Base-by-base conservation (phyloP, 2,113 vertebrate genomes). In the Synodontis membranacea region DNA sequence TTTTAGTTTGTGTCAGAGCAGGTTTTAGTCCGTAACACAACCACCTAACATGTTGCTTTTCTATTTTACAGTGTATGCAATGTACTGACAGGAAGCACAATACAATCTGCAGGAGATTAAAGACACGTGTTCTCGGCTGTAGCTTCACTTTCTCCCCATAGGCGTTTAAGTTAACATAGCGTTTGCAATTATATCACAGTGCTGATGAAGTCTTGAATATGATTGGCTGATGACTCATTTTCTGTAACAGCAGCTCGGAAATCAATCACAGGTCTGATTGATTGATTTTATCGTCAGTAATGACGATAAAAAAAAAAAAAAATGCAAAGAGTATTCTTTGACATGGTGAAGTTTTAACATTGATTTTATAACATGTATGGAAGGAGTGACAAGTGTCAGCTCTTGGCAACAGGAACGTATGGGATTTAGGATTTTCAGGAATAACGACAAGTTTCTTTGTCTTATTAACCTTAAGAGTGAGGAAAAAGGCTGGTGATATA, bases 1-100 rank as follows among this genome's bases (percentile, higher is more conserved):
- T 72, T 84, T 54, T 89, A 88, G 11, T 39, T 86, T 90, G 88
- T 66, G 91, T 93, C 87, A 90, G 83, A 44, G 42, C 37, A 44
- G 74, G 82, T 72, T 80, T 74, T 80, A 89, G 74, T n/a, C 83
- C 39, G 52, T n/a, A 52, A 74, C 64, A 21, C 17, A 68, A n/a
- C 19, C 11, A 25, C 9, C 21, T n/a, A 72, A 39, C 5, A 39
- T 84, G 86, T 82, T 85, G 12, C 39, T 31, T 52, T 54, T 56
- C 23, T 31, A 80, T 80, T 80, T 50, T 54, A 37, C n/a, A 54
- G 46, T 10, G n/a, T 54, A 54, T 17, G 44, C 37, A 75, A 46
- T 44, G 39, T 58, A 31, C 28, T 60, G 28, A 19, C 50, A 84
- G 52, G 48, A 74, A 56, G 34, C 14, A 6, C 37, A 31, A 21